Evolutionary conservation across 2,797 vertebrate genomes (phyloP).

Genomic region (Gymnoscopelus braueri): DNA sequence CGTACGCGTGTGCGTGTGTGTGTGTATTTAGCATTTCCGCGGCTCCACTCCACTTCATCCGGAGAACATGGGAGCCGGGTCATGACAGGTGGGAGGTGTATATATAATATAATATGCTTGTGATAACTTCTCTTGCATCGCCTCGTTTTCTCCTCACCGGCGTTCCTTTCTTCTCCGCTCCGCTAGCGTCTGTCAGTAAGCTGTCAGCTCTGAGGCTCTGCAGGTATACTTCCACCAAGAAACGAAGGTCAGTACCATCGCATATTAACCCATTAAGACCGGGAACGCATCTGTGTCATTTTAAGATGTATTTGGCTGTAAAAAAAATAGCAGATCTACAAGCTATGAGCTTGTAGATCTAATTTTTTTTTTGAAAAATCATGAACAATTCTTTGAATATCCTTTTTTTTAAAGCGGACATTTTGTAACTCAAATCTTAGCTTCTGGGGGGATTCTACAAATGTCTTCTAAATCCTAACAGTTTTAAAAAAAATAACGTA

Average conservation of each 20-base stretch:
- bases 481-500: too few relatives aligned
- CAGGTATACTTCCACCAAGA: conserved; percentile 29
- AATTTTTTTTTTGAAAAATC: too few relatives aligned
- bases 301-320: too few relatives aligned
- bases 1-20: too few relatives aligned
- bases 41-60: conserved; percentile 1
- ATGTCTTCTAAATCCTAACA: too few relatives aligned
- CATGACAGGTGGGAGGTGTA: background rate
- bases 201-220: conserved; percentile 45
- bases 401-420: too few relatives aligned
- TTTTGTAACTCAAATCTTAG: too few relatives aligned
- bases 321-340: too few relatives aligned
- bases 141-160: conserved; percentile 26
- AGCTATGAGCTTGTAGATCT: too few relatives aligned
- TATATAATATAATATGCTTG: background rate
- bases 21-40: background rate
- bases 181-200: conserved; percentile 44
- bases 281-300: too few relatives aligned
- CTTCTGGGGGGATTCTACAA: too few relatives aligned
- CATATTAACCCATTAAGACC: conserved; percentile 1
- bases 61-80: background rate
- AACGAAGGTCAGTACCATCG: conserved; percentile 39
- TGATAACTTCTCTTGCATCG: conserved; percentile 10
- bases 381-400: too few relatives aligned
- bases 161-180: conserved; percentile 25